Evolutionary conservation across 2,113 vertebrate genomes (phyloP), one percentile per base, ranked within the genome.

Genomic region (Hiodon tergisus): DNA sequence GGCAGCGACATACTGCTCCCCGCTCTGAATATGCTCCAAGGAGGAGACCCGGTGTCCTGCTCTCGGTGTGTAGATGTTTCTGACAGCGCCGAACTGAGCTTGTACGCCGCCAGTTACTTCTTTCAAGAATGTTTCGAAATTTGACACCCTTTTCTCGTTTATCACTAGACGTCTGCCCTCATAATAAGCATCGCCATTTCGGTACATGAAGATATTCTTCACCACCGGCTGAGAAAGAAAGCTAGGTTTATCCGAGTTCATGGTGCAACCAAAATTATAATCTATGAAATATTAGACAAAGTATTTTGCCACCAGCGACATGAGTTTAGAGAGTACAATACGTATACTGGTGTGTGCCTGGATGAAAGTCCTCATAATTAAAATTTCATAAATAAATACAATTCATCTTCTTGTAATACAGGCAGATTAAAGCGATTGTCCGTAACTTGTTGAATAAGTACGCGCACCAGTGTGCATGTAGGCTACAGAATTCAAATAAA

Each of bases 1-100:
- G 4, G 94, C 96, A 3, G 96, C 96, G 72, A 99, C 97, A 68
- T 99, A 99, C 79, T 94, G 93, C 86, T 95, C 93, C n/a, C 96
- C 96, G 54, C 88, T 95, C 81, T 89, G 92, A 61, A 99, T 90
- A 69, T 93, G 90, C 17, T 98, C 93, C 79, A 99, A 77, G 48
- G 91, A 83, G 48, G 88, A 89, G 79, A 99, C 90, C 47, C 92
- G 92, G 83, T 96, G 95, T 0, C 96, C 97, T 0, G 87, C 87
- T 72, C 85, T 88, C 0, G 97, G 97, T 0, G 97, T 99, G 73
- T 98, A 98, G 86, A 99, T 95, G 87, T 93, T 96, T 2, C 94
- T 86, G 66, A 98, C 97, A 0, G 97, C 96, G 60, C 96, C 97
- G 5, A 98, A 99, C 10, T 92, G 92, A 0, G 97, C 92, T 74